Evolutionary conservation across 2,888 invertebrate species (phyloP).

Genomic region (Coleophora deauratella): DNA sequence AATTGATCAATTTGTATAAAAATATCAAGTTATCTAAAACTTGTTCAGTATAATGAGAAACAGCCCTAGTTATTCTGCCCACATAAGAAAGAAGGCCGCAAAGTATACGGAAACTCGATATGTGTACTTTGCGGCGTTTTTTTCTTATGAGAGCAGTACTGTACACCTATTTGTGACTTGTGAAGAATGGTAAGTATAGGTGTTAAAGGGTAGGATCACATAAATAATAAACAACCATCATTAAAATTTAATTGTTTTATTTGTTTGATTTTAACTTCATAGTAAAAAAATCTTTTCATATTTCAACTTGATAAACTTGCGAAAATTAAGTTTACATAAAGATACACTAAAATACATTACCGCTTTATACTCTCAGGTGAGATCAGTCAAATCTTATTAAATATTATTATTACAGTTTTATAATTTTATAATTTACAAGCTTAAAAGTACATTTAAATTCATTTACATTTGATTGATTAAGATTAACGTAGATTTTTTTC

Average conservation of each 20-base stretch:
- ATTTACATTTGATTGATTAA: slow-evolving; percentile 7
- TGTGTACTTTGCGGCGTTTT: no score
- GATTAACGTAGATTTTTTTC: no score
- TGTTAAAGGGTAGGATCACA: no score
- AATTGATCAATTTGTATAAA: no score
- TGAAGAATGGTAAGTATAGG: no score
- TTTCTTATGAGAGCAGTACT: no score
- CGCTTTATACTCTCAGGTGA: slow-evolving; percentile 43
- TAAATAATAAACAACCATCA: slow-evolving; percentile 2
- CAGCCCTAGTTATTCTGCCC: no score
- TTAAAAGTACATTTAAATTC: slow-evolving; percentile 5
- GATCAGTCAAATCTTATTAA: slow-evolving; percentile 39
- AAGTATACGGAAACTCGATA: no score
- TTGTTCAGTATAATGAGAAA: no score
- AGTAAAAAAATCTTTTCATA: slow-evolving; percentile 14
- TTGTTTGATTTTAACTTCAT: slow-evolving; percentile 15
- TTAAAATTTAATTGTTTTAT: slow-evolving; percentile 9
- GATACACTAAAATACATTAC: slow-evolving; percentile 15
- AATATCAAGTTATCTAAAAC: no score
- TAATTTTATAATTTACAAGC: slow-evolving; percentile 9
- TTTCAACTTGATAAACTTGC: slow-evolving; percentile 9
- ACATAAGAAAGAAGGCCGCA: no score
- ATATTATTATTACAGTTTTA: slow-evolving; percentile 1
- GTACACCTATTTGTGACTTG: no score
- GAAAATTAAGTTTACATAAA: slow-evolving; percentile 5